Percentiles rank a stretch among this genome's conserved stretches.
Evolutionary conservation across 53 echinoderm and acorn worm genomes (phyloP).

Genomic region (Echinometra lucunter): DNA sequence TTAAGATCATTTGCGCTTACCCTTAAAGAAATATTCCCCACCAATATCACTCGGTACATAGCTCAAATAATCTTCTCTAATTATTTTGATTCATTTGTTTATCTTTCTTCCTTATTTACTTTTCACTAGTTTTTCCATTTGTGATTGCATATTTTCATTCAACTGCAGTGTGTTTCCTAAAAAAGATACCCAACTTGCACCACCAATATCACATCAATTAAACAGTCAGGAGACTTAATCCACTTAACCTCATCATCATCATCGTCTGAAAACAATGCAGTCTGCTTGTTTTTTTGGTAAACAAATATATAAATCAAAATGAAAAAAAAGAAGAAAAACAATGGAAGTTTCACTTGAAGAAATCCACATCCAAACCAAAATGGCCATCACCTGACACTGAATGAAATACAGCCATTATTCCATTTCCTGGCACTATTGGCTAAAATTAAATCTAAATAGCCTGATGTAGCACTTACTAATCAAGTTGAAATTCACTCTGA

Average conservation of each 20-base stretch:
- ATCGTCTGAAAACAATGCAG: too few species aligned
- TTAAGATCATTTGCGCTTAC: neutral
- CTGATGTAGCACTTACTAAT: too few species aligned
- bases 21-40: neutral
- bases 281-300: too few species aligned
- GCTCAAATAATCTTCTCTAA: neutral
- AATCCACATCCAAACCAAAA: neutral
- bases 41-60: neutral
- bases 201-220: too few species aligned
- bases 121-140: neutral
- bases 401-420: neutral
- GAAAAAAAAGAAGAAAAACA: too few species aligned
- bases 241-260: too few species aligned
- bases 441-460: slow-evolving; percentile 37
- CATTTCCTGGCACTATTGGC: neutral
- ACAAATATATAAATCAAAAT: too few species aligned
- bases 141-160: too few species aligned
- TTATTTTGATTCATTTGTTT: neutral
- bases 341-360: too few species aligned
- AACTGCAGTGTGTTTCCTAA: neutral
- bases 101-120: neutral
- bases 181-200: too few species aligned
- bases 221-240: too few species aligned
- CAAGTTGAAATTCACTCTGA: too few species aligned
- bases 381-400: neutral